These are phyloP conservation scores for Euleptes europaea DNA, from an alignment of 2,113 vertebrate species.

Conservation along the genomic window DNA sequence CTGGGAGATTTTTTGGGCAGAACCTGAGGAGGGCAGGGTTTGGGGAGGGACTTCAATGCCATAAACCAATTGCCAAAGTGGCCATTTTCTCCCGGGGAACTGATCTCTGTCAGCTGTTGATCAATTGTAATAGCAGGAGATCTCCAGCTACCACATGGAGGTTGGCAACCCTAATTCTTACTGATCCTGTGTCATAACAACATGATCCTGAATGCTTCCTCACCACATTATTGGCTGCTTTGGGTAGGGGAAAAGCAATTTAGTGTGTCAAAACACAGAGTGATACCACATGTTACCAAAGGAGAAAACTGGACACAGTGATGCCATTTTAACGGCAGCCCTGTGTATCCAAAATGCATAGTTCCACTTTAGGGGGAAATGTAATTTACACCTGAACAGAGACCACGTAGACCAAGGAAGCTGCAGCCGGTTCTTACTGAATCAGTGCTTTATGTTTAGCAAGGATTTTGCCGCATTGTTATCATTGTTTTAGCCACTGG, in stretches of 20 bases:
- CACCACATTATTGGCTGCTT: neutral
- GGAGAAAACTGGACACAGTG: neutral
- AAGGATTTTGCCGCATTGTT: constrained; percentile 48
- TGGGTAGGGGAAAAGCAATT: neutral
- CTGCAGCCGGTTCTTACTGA: constrained; percentile 51
- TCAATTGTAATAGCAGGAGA: too few species aligned
- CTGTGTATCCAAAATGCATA: neutral
- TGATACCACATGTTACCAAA: neutral
- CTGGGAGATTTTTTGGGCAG: too few species aligned
- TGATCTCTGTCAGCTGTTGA: too few species aligned
- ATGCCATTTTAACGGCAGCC: neutral
- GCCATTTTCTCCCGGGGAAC: too few species aligned
- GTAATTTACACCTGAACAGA: neutral
- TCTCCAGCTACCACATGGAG: too few species aligned
- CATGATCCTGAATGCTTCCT: neutral
- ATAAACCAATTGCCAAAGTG: too few species aligned
- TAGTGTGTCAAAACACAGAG: neutral
- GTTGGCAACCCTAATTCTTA: too few species aligned
- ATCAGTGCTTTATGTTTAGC: constrained; percentile 53
- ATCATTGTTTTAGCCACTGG: constrained; percentile 59
- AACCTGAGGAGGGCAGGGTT: too few species aligned
- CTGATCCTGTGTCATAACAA: too few species aligned
- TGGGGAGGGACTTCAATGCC: too few species aligned
- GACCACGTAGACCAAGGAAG: constrained; percentile 16
- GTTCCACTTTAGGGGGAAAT: neutral